These are phyloP conservation scores for Rhinolophus sinicus DNA, from an alignment of 2,113 vertebrate genomes.

Conservation along the genomic window DNA sequence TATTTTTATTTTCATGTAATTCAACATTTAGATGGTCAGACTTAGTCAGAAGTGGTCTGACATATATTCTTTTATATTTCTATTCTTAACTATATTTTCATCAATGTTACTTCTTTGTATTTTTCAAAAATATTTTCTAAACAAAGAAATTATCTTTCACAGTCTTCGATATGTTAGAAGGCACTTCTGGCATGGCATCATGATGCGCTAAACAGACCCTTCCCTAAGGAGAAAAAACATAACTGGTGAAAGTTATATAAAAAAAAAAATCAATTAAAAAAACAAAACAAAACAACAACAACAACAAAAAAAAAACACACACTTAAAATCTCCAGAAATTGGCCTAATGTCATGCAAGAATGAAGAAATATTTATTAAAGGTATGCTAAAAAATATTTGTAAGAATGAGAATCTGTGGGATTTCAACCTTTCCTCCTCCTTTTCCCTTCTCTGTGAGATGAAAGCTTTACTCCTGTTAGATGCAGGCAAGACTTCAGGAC, in stretches of 20 bases:
- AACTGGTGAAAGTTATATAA: background rate
- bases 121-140: no score
- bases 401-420: no score
- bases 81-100: background rate
- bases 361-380: background rate
- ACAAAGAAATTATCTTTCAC: no score
- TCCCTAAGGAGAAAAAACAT: background rate
- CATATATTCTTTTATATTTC: background rate
- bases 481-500: no score
- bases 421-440: no score
- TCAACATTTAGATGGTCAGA: background rate
- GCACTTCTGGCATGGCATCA: background rate
- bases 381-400: no score
- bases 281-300: no score
- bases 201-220: background rate
- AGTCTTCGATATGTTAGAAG: background rate
- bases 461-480: no score
- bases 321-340: background rate
- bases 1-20: background rate
- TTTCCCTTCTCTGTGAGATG: no score
- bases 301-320: no score
- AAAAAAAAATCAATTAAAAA: background rate
- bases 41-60: background rate
- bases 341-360: background rate
- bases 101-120: background rate